These are phyloP conservation scores for Seriola quinqueradiata DNA, from an alignment of 2,113 vertebrate genomes.

Conservation along the genomic window DNA sequence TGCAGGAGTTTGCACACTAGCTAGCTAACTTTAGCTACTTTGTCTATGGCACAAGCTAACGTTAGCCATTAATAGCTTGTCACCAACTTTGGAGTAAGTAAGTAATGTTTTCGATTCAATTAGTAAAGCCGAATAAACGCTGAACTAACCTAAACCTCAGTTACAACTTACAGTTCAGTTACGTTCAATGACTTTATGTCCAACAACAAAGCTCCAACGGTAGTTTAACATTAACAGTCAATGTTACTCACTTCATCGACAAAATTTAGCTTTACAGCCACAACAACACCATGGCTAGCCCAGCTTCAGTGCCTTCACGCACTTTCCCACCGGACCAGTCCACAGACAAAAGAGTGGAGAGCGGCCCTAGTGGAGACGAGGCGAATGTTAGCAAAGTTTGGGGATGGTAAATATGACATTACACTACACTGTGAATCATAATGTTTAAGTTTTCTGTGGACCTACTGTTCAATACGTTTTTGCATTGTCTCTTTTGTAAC, in stretches of 20 bases:
- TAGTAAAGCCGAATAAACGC: not conserved
- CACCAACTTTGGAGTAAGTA: constrained; percentile 47
- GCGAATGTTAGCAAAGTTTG: not conserved
- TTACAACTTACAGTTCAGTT: not conserved
- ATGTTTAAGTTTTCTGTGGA: not conserved
- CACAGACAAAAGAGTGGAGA: constrained; percentile 58
- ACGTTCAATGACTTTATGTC: not conserved
- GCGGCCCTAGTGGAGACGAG: constrained; percentile 45
- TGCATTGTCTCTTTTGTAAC: not conserved
- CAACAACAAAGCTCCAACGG: not conserved
- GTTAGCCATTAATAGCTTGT: constrained; percentile 46
- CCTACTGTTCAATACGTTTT: not conserved
- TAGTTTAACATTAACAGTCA: no score
- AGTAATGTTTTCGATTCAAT: not conserved
- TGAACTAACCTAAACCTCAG: not conserved
- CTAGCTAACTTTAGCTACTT: constrained; percentile 39
- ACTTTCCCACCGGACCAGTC: constrained; percentile 34
- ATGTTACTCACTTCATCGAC: constrained; percentile 61
- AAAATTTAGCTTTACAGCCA: constrained; percentile 30
- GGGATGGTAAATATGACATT: not conserved
- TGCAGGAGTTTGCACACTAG: not conserved
- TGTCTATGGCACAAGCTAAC: constrained; percentile 28
- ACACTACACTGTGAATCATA: not conserved
- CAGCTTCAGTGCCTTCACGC: constrained; percentile 22
- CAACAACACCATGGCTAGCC: constrained; percentile 52